Conservation (phyloP, 2,888 invertebrate species). For the Nemapogon koenigi region DNA sequence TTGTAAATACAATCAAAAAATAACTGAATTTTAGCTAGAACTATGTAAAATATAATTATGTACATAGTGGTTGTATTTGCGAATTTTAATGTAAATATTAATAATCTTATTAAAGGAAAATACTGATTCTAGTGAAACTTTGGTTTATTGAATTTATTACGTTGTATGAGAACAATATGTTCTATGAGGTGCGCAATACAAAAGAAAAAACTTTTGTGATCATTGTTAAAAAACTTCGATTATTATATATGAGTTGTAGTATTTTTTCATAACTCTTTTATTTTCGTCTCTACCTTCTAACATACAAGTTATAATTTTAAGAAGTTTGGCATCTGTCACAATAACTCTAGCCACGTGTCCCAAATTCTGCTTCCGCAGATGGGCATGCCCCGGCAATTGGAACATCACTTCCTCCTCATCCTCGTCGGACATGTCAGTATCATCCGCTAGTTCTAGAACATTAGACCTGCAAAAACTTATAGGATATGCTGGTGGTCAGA, state of each 20-base stretch:
- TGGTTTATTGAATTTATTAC: conserved; percentile 24
- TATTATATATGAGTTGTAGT: conserved; percentile 60
- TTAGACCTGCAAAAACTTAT: too few relatives aligned
- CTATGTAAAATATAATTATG: conserved; percentile 19
- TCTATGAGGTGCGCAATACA: conserved; percentile 55
- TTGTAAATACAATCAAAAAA: conserved; percentile 5
- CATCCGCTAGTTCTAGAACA: too few relatives aligned
- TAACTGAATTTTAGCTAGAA: background rate
- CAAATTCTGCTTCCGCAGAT: too few relatives aligned
- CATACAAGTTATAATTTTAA: too few relatives aligned
- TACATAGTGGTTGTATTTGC: conserved; percentile 56
- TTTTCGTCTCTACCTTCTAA: too few relatives aligned
- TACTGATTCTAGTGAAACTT: conserved; percentile 38
- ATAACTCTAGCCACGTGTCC: too few relatives aligned
- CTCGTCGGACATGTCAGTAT: too few relatives aligned
- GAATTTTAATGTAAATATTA: conserved; percentile 51
- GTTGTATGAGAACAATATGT: conserved; percentile 50
- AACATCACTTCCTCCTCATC: too few relatives aligned
- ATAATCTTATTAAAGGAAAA: conserved; percentile 22
- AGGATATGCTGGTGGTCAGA: too few relatives aligned
- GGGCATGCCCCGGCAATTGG: too few relatives aligned
- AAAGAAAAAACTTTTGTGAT: conserved; percentile 54
- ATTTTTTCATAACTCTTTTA: conserved; percentile 46
- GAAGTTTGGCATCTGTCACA: too few relatives aligned
- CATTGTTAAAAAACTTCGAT: conserved; percentile 60